phyloP scores from a whole-genome alignment of 2,888 invertebrate species.

The Cryptops parisi region DNA sequence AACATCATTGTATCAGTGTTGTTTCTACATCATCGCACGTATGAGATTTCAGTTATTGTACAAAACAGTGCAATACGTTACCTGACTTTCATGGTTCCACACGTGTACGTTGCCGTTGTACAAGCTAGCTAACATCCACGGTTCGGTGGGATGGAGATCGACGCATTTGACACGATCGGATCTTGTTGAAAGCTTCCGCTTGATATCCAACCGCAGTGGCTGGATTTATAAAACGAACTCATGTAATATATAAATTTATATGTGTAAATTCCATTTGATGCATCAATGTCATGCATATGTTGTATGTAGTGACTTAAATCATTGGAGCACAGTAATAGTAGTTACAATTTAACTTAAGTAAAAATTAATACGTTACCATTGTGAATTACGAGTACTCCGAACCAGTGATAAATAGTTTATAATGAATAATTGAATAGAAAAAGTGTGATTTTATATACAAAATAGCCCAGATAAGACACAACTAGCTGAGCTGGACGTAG shows the following conservation, averaged over 20 bases:
- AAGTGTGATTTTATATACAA: no score
- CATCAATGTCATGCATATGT: no score
- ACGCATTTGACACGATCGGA: slow-evolving; percentile 98
- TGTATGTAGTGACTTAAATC: no score
- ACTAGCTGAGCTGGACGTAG: no score
- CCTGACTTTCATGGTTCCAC: slow-evolving; percentile 97
- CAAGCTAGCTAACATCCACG: slow-evolving; percentile 95
- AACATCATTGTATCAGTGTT: not conserved
- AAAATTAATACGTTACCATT: no score
- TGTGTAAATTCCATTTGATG: not conserved
- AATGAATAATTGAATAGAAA: no score
- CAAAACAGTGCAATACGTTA: slow-evolving; percentile 30
- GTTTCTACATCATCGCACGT: slow-evolving; percentile 66
- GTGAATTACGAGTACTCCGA: no score
- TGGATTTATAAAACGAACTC: slow-evolving; percentile 27
- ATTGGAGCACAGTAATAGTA: no score
- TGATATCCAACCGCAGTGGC: slow-evolving; percentile 96
- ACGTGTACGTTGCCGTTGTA: slow-evolving; percentile 99
- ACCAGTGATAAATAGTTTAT: no score
- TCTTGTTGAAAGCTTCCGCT: slow-evolving; percentile 89
- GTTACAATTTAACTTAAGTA: no score
- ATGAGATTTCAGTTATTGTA: slow-evolving; percentile 15
- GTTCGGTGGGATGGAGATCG: slow-evolving; percentile 93
- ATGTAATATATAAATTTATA: not conserved
- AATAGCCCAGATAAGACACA: no score